Evolutionary conservation across 2,888 invertebrate species (phyloP).

Genomic region (Ceraclea dissimilis): DNA sequence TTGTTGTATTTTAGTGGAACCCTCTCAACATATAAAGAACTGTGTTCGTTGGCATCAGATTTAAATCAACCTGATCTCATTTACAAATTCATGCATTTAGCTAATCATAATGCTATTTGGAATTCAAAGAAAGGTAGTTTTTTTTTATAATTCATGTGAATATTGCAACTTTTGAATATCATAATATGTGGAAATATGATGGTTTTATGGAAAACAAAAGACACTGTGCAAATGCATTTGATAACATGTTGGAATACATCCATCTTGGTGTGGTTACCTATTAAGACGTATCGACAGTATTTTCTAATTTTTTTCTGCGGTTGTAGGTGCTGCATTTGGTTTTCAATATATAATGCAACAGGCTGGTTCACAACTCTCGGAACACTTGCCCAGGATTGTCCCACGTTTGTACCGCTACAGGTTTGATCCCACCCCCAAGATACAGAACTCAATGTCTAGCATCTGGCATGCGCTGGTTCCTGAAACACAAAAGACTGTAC

Average conservation of each 20-base stretch:
- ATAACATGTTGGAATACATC: no score
- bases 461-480: conserved; percentile 90
- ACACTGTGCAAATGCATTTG: no score
- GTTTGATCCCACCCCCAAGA: conserved; percentile 87
- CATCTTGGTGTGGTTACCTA: no score
- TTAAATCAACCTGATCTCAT: conserved; percentile 91
- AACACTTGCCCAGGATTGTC: conserved; percentile 76
- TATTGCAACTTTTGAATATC: neutral
- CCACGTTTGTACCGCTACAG: conserved; percentile 82
- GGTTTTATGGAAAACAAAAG: no score
- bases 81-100: conserved; percentile 93
- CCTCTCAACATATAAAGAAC: conserved; percentile 87
- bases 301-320: neutral
- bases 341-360: conserved; percentile 79
- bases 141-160: neutral
- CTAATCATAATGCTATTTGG: conserved; percentile 92
- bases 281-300: neutral
- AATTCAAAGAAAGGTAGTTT: conserved; percentile 74
- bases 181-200: no score
- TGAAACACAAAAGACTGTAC: conserved; percentile 75
- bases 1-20: conserved; percentile 56
- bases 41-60: conserved; percentile 89
- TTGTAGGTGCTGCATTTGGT: conserved; percentile 81
- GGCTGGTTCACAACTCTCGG: conserved; percentile 75
- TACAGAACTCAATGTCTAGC: conserved; percentile 87